These are phyloP conservation scores for Lasioglossum zephyrum DNA, from an alignment of 2,888 invertebrate genomes.

Conservation along the genomic window DNA sequence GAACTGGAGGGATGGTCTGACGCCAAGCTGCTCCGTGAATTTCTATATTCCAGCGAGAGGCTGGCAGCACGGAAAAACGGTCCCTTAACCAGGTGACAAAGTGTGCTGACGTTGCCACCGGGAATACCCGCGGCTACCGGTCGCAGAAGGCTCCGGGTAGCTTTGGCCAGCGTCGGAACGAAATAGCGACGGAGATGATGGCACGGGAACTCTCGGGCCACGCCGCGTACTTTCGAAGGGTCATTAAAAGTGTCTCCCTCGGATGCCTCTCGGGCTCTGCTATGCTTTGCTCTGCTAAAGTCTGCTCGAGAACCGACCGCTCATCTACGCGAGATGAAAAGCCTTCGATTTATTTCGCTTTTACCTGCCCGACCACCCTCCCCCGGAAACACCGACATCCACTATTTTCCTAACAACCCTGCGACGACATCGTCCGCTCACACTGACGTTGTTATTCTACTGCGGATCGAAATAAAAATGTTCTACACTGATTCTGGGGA, in stretches of 20 bases:
- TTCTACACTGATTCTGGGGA: too few species aligned
- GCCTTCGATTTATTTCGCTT: constrained; percentile 54
- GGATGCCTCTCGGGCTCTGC: constrained; percentile 42
- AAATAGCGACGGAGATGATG: constrained; percentile 50
- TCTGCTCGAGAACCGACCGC: constrained; percentile 43
- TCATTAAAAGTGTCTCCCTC: constrained; percentile 58
- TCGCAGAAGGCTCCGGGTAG: constrained; percentile 32
- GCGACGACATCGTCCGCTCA: too few species aligned
- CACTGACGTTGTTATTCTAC: too few species aligned
- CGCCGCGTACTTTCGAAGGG: constrained; percentile 46
- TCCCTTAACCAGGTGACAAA: constrained; percentile 74
- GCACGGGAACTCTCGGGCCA: constrained; percentile 3
- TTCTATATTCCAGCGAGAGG: constrained; percentile 28
- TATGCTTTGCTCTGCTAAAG: constrained; percentile 24
- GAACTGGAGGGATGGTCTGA: neutral
- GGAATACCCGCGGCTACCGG: constrained; percentile 67
- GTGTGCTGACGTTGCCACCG: constrained; percentile 72
- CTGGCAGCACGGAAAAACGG: constrained; percentile 65
- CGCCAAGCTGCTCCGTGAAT: constrained; percentile 28
- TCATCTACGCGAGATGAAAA: constrained; percentile 48
- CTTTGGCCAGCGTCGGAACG: constrained; percentile 38
- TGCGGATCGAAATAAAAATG: too few species aligned
- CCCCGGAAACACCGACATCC: neutral
- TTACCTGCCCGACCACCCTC: constrained; percentile 2
- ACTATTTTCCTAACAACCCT: neutral